A percentile compares a stretch with the other conserved stretches of the same genome.
phyloP scores from a whole-genome alignment of 2,113 vertebrate species.

The Phyllopteryx taeniolatus region DNA sequence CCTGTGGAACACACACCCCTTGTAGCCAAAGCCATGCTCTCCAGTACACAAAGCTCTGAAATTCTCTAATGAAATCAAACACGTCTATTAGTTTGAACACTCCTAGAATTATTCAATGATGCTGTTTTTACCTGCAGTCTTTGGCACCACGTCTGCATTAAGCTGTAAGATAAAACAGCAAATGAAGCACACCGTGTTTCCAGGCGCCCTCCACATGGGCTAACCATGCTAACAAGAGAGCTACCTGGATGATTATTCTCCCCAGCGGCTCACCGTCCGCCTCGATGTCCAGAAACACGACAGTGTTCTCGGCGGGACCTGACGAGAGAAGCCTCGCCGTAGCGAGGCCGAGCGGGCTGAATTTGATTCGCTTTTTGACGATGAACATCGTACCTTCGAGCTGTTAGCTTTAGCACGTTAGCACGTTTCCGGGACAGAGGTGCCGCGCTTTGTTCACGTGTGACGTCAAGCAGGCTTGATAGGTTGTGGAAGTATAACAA shows the following conservation, averaged over 20 bases:
- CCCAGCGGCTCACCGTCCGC: constrained; percentile 84
- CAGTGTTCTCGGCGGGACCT: constrained; percentile 68
- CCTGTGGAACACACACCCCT: constrained; percentile 91
- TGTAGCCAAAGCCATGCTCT: constrained; percentile 90
- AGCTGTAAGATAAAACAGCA: constrained; percentile 71
- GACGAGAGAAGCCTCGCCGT: constrained; percentile 54
- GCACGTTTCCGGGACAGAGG: background rate
- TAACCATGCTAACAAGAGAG: constrained; percentile 12
- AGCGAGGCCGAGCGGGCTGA: constrained; percentile 58
- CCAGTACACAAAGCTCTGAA: constrained; percentile 89
- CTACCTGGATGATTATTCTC: constrained; percentile 84
- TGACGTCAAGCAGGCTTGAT: constrained; percentile 28
- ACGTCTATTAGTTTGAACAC: background rate
- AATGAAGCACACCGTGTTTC: background rate
- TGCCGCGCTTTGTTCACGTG: constrained; percentile 23
- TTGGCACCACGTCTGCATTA: constrained; percentile 86
- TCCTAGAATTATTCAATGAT: background rate
- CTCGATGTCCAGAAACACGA: constrained; percentile 84
- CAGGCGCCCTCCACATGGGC: background rate
- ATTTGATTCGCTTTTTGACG: constrained; percentile 63
- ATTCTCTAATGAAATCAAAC: constrained; percentile 77
- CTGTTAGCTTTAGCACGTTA: background rate
- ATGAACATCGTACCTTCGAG: constrained; percentile 55
- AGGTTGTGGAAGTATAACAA: background rate
- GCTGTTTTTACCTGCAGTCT: constrained; percentile 82